Base-by-base conservation (phyloP, 2,888 invertebrate genomes). In the Gisinianus flammeolus region DNA sequence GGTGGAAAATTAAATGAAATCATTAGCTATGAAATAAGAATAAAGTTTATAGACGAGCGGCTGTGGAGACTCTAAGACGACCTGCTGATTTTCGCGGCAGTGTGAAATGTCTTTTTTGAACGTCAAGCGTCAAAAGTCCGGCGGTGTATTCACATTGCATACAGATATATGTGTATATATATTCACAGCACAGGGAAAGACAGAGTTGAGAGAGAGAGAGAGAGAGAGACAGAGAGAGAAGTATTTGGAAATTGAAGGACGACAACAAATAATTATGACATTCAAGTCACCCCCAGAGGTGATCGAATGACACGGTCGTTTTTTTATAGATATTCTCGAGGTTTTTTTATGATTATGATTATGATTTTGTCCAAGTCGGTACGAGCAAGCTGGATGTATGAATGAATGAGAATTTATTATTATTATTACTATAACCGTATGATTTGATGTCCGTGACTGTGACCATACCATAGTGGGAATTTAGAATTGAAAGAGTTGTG, bases 181-280 rank as follows among this genome's bases (percentile, higher is more conserved):
- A n/a, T n/a, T n/a, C n/a, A n/a, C n/a, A n/a, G n/a, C n/a, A n/a
- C n/a, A n/a, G n/a, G n/a, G n/a, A n/a, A n/a, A n/a, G n/a, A n/a
- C n/a, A n/a, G 0, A 67, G 1, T 33, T 31, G 31, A 22, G 30
- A 28, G 31, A 31, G 67, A 44, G 12, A 31, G 24, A 26, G 26
- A 62, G 16, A 58, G 58, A 24, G 58, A 56, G 16, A 56, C 22
- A n/a, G 56, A 56, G 22, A 24, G 22, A 58, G 8, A 44, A 44
- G 19, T 19, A 44, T 44, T 2, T 2, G 44, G 44, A 44, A n/a
- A 44, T 44, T 44, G 58, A 31, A 30, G n/a, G 62, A 33, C 64
- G 73, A 67, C 67, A 30, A 78, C 78, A 78, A 78, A 78, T 78
- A 78, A 78, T 78, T 78, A 78, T 78, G 78, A 78, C 78, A 78